phyloP scores from a whole-genome alignment of 2,113 vertebrate species.

The Chloropsis cyanopogon region DNA sequence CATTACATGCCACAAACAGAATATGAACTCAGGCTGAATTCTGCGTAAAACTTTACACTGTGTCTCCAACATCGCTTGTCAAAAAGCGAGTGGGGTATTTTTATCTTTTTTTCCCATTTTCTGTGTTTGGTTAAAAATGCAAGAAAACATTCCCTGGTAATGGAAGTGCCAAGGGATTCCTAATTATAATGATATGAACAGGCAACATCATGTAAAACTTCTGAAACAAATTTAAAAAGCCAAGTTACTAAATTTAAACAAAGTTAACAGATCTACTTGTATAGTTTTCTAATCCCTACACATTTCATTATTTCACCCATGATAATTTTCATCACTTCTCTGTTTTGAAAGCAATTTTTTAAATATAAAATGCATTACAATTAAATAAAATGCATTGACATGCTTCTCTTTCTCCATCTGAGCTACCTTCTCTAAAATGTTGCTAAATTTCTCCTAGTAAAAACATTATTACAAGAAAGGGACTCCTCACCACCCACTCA shows the following conservation, averaged over 20 bases:
- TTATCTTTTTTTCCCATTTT: background rate
- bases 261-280: background rate
- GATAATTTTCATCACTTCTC: constrained; percentile 3
- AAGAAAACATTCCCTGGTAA: background rate
- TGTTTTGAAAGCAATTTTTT: background rate
- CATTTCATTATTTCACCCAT: background rate
- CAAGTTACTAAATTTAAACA: constrained; percentile 4
- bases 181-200: background rate
- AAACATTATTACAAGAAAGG: constrained; percentile 34
- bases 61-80: background rate
- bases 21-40: background rate
- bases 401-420: background rate
- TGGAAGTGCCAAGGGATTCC: background rate
- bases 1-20: background rate
- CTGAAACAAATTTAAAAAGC: background rate
- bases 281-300: constrained; percentile 17
- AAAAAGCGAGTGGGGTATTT: background rate
- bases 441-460: constrained; percentile 20
- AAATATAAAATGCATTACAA: background rate
- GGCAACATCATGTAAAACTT: background rate
- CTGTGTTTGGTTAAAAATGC: background rate
- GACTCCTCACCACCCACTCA: constrained; percentile 55
- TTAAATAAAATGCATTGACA: background rate
- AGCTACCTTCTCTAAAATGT: background rate
- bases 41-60: background rate